Percentiles rank a stretch among this genome's conserved stretches.
Evolutionary conservation across 2,888 invertebrate species (phyloP).

Genomic region (Octonoba sinensis): DNA sequence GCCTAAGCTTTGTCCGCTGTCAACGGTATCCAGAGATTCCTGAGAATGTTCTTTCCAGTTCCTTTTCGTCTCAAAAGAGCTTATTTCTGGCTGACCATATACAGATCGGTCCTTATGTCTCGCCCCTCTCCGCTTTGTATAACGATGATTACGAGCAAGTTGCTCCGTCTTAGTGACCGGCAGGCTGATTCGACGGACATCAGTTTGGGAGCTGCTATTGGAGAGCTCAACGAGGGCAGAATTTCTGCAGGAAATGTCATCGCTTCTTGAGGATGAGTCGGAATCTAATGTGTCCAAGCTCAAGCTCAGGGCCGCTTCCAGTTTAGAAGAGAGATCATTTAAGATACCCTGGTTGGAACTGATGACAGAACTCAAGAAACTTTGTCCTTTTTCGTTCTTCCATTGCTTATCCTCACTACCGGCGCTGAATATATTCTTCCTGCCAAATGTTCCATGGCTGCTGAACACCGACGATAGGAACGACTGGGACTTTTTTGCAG

Average conservation of each 20-base stretch:
- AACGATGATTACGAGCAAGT: conserved; percentile 41
- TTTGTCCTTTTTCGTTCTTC: conserved; percentile 67
- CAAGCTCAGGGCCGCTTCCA: conserved; percentile 68
- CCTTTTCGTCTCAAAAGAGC: conserved; percentile 40
- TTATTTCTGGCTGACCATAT: conserved; percentile 67
- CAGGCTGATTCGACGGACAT: conserved; percentile 41
- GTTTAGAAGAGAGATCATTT: conserved; percentile 69
- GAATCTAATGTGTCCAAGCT: conserved; percentile 64
- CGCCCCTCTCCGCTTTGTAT: conserved; percentile 43
- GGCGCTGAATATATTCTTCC: conserved; percentile 31
- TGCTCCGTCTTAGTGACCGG: conserved; percentile 59
- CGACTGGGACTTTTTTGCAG: conserved; percentile 34
- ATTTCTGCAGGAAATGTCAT: conserved; percentile 45
- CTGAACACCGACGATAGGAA: conserved; percentile 57
- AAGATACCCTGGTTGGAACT: conserved; percentile 70
- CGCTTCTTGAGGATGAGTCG: conserved; percentile 54
- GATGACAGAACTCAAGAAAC: conserved; percentile 69
- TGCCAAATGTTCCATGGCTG: conserved; percentile 37
- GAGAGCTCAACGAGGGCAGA: conserved; percentile 38
- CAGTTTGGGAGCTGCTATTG: conserved; percentile 49
- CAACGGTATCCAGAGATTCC: conserved; percentile 66
- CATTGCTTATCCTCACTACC: conserved; percentile 50
- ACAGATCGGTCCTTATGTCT: conserved; percentile 66
- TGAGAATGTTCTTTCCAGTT: conserved; percentile 63
- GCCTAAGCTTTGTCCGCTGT: conserved; percentile 65